Conservation (phyloP, 2,797 vertebrate genomes). For the Macropodus opercularis region DNA sequence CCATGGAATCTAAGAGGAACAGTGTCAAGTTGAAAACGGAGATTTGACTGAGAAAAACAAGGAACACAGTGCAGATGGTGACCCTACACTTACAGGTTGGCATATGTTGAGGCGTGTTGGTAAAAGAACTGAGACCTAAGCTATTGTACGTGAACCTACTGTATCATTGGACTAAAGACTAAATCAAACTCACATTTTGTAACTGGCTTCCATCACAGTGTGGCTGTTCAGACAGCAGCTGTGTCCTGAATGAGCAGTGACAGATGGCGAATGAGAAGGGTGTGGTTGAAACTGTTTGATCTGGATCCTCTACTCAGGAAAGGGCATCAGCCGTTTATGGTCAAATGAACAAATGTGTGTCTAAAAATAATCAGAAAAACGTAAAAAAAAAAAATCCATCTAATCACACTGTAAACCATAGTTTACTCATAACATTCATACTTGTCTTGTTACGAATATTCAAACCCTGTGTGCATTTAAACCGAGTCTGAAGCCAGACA, state of each 20-base stretch:
- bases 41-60: not conserved
- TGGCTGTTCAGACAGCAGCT: constrained; percentile 26
- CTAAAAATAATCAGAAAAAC: constrained; percentile 4
- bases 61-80: not conserved
- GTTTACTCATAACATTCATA: constrained; percentile 46
- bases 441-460: constrained; percentile 45
- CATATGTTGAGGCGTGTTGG: no score
- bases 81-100: not conserved
- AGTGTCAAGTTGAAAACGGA: not conserved
- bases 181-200: not conserved
- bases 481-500: constrained; percentile 36
- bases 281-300: constrained; percentile 40
- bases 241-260: constrained; percentile 9
- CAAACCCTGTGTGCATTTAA: constrained; percentile 42
- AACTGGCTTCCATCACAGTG: constrained; percentile 9
- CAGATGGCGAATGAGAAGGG: constrained; percentile 1
- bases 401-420: constrained; percentile 26
- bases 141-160: not conserved
- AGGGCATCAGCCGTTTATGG: constrained; percentile 61
- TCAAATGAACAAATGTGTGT: constrained; percentile 47
- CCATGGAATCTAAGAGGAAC: not conserved
- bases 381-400: constrained; percentile 35
- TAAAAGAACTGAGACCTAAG: not conserved
- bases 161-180: not conserved
- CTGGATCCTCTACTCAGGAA: constrained; percentile 80